These are phyloP conservation scores for Percopsis omiscomaycus DNA, from an alignment of 2,797 vertebrate species.

Conservation along the genomic window DNA sequence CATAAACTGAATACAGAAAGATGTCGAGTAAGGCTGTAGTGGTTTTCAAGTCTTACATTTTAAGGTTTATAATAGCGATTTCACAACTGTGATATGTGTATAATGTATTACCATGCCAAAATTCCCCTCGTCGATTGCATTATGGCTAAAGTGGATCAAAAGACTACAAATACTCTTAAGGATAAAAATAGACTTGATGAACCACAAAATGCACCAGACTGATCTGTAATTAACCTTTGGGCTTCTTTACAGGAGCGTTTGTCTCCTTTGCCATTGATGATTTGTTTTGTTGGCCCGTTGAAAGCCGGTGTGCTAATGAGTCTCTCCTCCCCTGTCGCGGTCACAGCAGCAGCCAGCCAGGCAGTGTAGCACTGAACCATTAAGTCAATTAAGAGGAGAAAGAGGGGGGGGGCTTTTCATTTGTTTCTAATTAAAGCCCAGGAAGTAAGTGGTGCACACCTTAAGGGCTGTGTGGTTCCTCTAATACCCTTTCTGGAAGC, in stretches of 20 bases:
- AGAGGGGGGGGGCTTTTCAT: conserved; percentile 47
- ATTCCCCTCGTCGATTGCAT: too few species aligned
- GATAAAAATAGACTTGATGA: too few species aligned
- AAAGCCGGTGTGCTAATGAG: conserved; percentile 62
- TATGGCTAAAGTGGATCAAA: too few species aligned
- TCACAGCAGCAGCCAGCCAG: conserved; percentile 24
- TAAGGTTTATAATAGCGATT: too few species aligned
- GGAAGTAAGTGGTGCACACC: conserved; percentile 57
- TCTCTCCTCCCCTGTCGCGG: conserved; percentile 9
- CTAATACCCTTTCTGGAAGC: conserved; percentile 42
- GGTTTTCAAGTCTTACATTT: too few species aligned
- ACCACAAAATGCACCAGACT: too few species aligned
- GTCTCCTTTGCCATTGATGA: conserved; percentile 50
- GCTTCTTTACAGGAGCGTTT: conserved; percentile 47
- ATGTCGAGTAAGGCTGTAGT: too few species aligned
- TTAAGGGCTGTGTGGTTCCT: conserved; percentile 36
- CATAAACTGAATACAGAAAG: too few species aligned
- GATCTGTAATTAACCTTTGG: conserved; percentile 40
- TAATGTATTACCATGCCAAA: too few species aligned
- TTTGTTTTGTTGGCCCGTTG: conserved; percentile 53
- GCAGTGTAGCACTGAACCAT: conserved; percentile 51
- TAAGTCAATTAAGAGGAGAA: conserved; percentile 62
- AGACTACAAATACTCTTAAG: too few species aligned
- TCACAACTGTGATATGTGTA: too few species aligned
- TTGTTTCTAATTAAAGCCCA: conserved; percentile 71